Percentiles rank a stretch among this genome's conserved stretches.
Evolutionary conservation across 1,140 invertebrate species (phyloP).

Genomic region (Brachionus paranguensis): DNA sequence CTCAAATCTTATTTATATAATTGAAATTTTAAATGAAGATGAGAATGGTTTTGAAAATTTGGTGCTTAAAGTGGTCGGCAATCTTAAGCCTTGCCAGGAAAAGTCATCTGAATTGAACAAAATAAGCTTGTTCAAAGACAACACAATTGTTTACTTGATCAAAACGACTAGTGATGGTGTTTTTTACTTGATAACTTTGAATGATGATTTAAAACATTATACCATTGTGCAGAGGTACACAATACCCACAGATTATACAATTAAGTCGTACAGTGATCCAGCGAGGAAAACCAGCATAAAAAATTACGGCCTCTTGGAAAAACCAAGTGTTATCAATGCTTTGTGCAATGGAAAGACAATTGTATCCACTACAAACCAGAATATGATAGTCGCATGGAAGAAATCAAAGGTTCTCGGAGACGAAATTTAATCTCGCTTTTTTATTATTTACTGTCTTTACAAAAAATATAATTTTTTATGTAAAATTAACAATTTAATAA

Average conservation of each 20-base stretch:
- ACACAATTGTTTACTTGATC: not conserved
- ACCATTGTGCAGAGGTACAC: not conserved
- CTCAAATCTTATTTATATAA: conserved; percentile 16
- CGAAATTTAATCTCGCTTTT: not conserved
- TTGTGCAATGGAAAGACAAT: not conserved
- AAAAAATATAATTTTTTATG: not conserved
- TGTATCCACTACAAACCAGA: conserved; percentile 14
- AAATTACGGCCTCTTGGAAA: conserved; percentile 31
- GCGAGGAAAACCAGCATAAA: conserved; percentile 30
- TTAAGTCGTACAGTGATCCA: conserved; percentile 6
- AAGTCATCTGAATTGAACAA: not conserved
- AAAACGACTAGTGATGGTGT: not conserved
- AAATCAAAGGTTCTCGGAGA: not conserved
- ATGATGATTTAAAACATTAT: not conserved
- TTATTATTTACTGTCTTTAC: not conserved
- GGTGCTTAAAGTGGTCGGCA: not conserved
- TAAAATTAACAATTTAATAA: not conserved
- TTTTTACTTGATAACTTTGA: not conserved
- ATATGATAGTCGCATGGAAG: conserved; percentile 17
- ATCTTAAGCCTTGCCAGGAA: not conserved
- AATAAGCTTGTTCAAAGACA: not conserved
- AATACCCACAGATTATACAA: conserved; percentile 6
- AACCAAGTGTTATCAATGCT: not conserved
- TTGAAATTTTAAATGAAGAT: not conserved
- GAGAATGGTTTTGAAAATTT: not conserved